Conservation (phyloP, 2,888 invertebrate species). For the Escarpia spicata region DNA sequence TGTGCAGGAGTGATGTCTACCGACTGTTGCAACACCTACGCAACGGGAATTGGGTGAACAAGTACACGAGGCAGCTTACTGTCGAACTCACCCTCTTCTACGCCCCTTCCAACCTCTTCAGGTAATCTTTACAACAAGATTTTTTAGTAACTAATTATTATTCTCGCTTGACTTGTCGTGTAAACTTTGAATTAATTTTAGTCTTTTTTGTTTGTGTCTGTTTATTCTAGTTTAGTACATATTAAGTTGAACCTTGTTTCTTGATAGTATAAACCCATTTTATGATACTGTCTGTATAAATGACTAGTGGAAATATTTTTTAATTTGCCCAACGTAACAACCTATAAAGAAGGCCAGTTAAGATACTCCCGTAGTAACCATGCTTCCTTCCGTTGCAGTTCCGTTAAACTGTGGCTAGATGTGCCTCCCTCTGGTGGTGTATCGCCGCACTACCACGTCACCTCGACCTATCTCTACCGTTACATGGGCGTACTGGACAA, state of each 20-base stretch:
- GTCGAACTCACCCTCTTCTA: constrained; percentile 60
- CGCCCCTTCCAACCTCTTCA: constrained; percentile 57
- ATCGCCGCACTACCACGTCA: constrained; percentile 46
- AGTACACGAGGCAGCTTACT: constrained; percentile 53
- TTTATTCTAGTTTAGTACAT: too few species aligned
- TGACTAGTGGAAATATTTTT: neutral
- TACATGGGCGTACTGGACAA: constrained; percentile 57
- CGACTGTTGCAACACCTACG: constrained; percentile 43
- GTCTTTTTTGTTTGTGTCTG: neutral
- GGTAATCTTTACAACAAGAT: constrained; percentile 35
- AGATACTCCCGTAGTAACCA: neutral
- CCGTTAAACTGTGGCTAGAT: constrained; percentile 55
- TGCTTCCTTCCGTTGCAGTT: constrained; percentile 40
- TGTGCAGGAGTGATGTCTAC: constrained; percentile 1
- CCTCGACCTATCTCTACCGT: constrained; percentile 56
- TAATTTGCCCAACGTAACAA: neutral
- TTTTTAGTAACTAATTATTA: too few species aligned
- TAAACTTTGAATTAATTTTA: constrained; percentile 2
- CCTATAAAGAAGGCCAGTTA: neutral
- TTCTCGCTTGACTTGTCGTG: too few species aligned
- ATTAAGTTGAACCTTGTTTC: too few species aligned
- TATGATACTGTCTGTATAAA: too few species aligned
- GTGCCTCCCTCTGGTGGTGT: constrained; percentile 52
- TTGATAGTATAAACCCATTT: too few species aligned
- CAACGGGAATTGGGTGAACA: constrained; percentile 51